Percentiles rank a stretch among this genome's conserved stretches.
These are phyloP conservation scores for Dryobotodes eremita DNA, from an alignment of 2,888 invertebrate species.

Conservation along the genomic window DNA sequence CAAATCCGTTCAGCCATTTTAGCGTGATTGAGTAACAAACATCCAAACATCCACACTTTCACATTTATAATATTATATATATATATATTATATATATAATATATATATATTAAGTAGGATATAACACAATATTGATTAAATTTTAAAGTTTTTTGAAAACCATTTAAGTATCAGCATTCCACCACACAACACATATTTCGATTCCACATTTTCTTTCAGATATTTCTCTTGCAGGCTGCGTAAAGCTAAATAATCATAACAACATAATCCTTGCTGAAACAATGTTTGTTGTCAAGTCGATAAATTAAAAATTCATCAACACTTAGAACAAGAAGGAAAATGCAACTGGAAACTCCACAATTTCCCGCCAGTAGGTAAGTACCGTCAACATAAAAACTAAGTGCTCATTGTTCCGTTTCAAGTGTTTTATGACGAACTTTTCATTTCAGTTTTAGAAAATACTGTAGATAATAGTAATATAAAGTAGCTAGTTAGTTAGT, in stretches of 20 bases:
- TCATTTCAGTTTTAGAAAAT: conserved; percentile 11
- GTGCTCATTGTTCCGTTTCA: conserved; percentile 36
- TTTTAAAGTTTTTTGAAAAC: background rate
- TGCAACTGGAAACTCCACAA: conserved; percentile 18
- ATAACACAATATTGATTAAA: background rate
- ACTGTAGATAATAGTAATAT: background rate
- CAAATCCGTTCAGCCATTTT: no score
- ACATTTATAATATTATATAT: no score
- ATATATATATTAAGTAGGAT: no score
- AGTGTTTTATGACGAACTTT: conserved; percentile 1
- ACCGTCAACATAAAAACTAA: conserved; percentile 35
- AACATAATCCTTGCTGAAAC: background rate
- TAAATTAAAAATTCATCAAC: background rate
- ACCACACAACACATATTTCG: no score
- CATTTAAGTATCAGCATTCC: background rate
- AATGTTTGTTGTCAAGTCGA: background rate
- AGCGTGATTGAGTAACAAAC: no score
- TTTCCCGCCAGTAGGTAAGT: conserved; percentile 9
- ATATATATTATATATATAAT: no score
- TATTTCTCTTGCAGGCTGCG: background rate
- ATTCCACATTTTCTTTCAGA: background rate
- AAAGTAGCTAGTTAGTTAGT: background rate
- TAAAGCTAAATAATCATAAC: background rate
- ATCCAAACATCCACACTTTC: no score
- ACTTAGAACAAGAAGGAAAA: conserved; percentile 29